phyloP scores from a whole-genome alignment of 2,113 vertebrate genomes.

The Aythya baeri region DNA sequence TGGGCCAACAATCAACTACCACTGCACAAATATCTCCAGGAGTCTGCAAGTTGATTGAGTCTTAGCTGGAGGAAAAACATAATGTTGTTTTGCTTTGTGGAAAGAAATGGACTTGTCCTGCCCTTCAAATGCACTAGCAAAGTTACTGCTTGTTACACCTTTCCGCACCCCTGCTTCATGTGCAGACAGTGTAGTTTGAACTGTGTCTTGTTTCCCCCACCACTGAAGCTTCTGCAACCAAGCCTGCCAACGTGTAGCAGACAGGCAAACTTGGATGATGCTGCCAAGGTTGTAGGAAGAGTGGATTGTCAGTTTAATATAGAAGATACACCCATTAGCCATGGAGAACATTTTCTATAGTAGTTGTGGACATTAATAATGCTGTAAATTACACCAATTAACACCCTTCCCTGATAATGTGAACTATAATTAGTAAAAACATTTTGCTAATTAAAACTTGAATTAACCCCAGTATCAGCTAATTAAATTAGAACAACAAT shows the following conservation, averaged over 20 bases:
- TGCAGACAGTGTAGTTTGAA: accelerated
- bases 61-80: not conserved
- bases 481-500: constrained; percentile 40
- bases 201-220: not conserved
- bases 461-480: constrained; percentile 38
- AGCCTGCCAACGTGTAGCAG: not conserved
- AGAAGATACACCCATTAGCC: not conserved
- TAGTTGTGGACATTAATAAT: constrained; percentile 35
- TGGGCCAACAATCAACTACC: not conserved
- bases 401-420: constrained; percentile 6
- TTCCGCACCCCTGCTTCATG: not conserved
- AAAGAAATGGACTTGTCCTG: not conserved
- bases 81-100: not conserved
- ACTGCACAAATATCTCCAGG: not conserved
- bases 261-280: not conserved
- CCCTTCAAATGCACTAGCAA: accelerated
- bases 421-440: constrained; percentile 37
- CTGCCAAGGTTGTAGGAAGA: accelerated
- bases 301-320: not conserved
- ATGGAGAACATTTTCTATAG: not conserved
- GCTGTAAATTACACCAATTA: constrained; percentile 40
- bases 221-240: not conserved
- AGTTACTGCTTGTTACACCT: not conserved
- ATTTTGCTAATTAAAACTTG: constrained; percentile 48
- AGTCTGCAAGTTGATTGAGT: not conserved